Conservation (phyloP, 2,888 invertebrate species). For the Antheraea yamamai region DNA sequence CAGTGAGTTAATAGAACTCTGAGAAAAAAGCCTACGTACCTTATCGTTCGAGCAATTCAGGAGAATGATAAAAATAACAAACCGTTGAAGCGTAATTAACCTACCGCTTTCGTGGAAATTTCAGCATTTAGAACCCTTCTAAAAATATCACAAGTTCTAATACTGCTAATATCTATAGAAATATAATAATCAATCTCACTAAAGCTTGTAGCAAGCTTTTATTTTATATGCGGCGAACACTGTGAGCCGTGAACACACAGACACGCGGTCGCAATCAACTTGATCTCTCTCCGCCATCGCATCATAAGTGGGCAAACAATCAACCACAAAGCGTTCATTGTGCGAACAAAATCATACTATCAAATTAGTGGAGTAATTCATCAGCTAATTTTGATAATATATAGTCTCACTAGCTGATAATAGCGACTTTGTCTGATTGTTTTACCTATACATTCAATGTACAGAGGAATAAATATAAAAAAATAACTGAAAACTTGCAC, state of each 20-base stretch:
- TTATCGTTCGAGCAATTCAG: background rate
- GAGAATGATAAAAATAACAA: background rate
- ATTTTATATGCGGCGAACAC: background rate
- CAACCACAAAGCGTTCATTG: background rate
- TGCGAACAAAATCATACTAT: background rate
- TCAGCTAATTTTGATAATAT: background rate
- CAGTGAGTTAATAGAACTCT: background rate
- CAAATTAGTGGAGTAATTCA: constrained; percentile 12
- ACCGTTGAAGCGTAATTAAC: too few species aligned
- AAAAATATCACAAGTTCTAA: too few species aligned
- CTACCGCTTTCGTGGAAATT: too few species aligned
- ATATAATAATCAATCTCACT: too few species aligned
- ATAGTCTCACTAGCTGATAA: background rate
- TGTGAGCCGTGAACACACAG: background rate
- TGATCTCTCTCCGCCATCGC: background rate
- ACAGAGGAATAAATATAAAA: too few species aligned
- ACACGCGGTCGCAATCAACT: background rate
- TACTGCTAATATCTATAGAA: too few species aligned
- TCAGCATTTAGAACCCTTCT: too few species aligned
- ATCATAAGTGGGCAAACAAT: background rate
- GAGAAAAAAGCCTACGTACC: background rate
- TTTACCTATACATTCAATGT: too few species aligned
- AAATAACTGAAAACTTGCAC: too few species aligned
- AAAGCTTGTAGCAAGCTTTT: background rate
- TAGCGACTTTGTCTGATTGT: too few species aligned